These are phyloP conservation scores for Sarcophaga bullata DNA, from an alignment of 1,140 invertebrate genomes.

Conservation along the genomic window DNA sequence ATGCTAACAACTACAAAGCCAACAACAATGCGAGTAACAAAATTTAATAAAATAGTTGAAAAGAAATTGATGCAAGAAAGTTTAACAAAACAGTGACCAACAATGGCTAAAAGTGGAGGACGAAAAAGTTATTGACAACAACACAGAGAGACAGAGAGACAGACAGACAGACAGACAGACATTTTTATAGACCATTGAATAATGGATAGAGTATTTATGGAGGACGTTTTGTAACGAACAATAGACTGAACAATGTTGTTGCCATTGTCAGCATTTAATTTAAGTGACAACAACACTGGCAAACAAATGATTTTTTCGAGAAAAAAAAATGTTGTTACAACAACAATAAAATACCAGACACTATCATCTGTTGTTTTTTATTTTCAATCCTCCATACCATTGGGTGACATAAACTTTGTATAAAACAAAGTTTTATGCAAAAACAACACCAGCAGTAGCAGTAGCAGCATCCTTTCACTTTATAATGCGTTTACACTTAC, in stretches of 20 bases:
- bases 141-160: not conserved
- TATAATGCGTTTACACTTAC: slow-evolving; percentile 1
- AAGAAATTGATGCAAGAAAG: not conserved
- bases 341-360: not conserved
- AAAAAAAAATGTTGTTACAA: not conserved
- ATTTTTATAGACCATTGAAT: no score
- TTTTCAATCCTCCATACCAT: not conserved
- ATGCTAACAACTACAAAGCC: not conserved
- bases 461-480: not conserved
- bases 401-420: not conserved
- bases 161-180: not conserved
- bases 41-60: not conserved
- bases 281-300: not conserved
- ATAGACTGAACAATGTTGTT: not conserved
- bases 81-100: slow-evolving; percentile 9
- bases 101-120: not conserved
- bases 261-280: not conserved
- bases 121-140: not conserved
- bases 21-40: not conserved
- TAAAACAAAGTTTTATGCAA: not conserved
- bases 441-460: no score
- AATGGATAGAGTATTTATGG: no score
- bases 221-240: not conserved
- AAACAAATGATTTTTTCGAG: not conserved
- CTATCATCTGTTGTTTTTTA: not conserved